These are phyloP conservation scores for Lochmaea crataegi DNA, from an alignment of 2,888 invertebrate species.

Conservation along the genomic window DNA sequence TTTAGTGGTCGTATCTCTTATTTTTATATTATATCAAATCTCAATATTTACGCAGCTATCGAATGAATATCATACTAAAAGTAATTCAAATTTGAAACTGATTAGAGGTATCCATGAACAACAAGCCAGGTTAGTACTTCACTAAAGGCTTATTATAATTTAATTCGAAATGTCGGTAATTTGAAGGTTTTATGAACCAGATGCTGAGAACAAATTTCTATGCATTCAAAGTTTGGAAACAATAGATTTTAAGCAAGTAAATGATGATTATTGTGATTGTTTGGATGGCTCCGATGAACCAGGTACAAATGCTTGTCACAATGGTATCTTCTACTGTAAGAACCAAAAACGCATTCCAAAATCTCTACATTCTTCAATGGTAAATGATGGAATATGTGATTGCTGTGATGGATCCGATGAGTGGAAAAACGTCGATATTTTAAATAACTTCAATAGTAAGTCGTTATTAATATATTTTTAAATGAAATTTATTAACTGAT, in stretches of 20 bases:
- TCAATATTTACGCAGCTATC: constrained; percentile 39
- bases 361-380: constrained; percentile 78
- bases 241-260: constrained; percentile 59
- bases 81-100: constrained; percentile 17
- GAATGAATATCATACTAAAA: constrained; percentile 20
- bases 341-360: constrained; percentile 64
- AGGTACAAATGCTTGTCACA: constrained; percentile 93
- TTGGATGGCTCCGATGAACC: constrained; percentile 88
- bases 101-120: constrained; percentile 40
- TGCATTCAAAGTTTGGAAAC: constrained; percentile 41
- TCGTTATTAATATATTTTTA: neutral
- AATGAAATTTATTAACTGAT: neutral
- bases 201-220: constrained; percentile 33
- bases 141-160: neutral
- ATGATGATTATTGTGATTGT: constrained; percentile 97
- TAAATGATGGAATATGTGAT: constrained; percentile 95
- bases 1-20: constrained; percentile 30
- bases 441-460: constrained; percentile 23
- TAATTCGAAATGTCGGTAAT: neutral
- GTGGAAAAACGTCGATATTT: constrained; percentile 24
- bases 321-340: constrained; percentile 93
- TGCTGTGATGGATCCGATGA: constrained; percentile 95
- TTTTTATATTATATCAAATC: constrained; percentile 43
- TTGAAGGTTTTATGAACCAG: constrained; percentile 36
- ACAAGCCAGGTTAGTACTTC: constrained; percentile 22